Base-by-base conservation (phyloP, 2,888 invertebrate genomes). In the Margaritifera margaritifera region DNA sequence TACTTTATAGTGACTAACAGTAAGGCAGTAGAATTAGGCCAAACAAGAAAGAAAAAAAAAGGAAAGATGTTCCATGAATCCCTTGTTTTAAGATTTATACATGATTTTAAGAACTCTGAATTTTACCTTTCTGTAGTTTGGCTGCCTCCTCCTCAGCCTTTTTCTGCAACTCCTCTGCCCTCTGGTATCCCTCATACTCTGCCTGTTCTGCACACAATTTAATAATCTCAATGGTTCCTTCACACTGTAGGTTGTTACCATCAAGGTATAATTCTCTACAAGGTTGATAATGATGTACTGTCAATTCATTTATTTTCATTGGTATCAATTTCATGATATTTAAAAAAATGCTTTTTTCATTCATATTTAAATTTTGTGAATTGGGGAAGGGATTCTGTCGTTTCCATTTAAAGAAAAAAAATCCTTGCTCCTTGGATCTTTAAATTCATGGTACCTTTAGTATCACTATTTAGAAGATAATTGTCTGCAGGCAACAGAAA, bases 181-280 rank as follows among this genome's bases (percentile, higher is more conserved):
- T 78, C 70, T 84, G 75, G 59, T 77, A 78, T 0, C 85, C 81
- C 69, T 89, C 89, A 42, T 74, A 75, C 61, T 88, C 86, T 24
- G 88, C 86, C 56, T 87, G 85, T 64, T 86, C 86, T 8, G 83
- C 86, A 76, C 84, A 86, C 52, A 81, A 69, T 59, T 85, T 83
- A 63, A 89, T 86, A 24, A 89, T 72, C 61, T 87, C 85, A 69
- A 84, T 78, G 11, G 82, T 78, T 11, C 89, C 89, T 31, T 88
- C 86, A 79, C 88, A 88, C 71, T 85, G 80, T 6, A 89, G 75
- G 69, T 87, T 81, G 73, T 89, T 89, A n/a, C 89, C 89, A 79
- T 89, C 89, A 42, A 89, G 66, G 69, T 82, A 89, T 60, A 89
- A 69, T 53, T 89, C 89, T 61, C 89, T 89, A 69, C 19, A 73